Percentiles rank a stretch among this genome's conserved stretches.
Conservation (phyloP, 2,113 vertebrate species). For the Hylia prasina region DNA sequence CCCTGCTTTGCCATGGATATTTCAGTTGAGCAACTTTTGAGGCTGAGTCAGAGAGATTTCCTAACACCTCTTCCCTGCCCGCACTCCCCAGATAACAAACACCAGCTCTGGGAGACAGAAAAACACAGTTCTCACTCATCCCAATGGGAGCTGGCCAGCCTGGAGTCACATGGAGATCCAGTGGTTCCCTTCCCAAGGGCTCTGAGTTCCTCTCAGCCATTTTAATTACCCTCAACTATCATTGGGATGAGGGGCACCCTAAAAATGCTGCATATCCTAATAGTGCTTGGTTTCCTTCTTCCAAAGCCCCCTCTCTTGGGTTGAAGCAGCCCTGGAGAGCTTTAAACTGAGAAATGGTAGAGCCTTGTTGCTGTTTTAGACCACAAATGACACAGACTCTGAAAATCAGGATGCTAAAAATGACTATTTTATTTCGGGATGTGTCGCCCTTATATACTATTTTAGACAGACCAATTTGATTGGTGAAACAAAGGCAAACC, state of each 20-base stretch:
- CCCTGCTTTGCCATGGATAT: neutral
- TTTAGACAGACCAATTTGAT: too few relatives aligned
- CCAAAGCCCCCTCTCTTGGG: fast-evolving
- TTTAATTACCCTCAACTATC: neutral
- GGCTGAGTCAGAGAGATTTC: slow-evolving; percentile 49
- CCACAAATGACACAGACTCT: too few relatives aligned
- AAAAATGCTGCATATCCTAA: neutral
- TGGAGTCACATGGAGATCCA: neutral
- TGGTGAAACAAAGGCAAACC: too few relatives aligned
- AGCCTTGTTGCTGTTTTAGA: too few relatives aligned
- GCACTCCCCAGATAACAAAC: neutral
- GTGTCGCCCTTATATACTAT: too few relatives aligned
- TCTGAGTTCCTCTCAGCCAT: neutral
- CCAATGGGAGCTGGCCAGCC: neutral
- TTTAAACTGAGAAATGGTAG: neutral
- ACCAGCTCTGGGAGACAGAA: neutral
- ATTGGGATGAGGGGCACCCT: neutral
- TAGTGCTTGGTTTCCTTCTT: neutral
- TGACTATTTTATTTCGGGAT: too few relatives aligned
- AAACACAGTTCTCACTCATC: neutral
- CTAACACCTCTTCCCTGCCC: slow-evolving; percentile 3
- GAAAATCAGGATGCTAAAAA: too few relatives aligned
- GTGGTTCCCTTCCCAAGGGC: neutral
- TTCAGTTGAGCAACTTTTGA: slow-evolving; percentile 5
- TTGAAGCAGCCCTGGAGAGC: neutral